Base-by-base conservation (phyloP, 2,797 vertebrate genomes). In the Danio jaintianensis region DNA sequence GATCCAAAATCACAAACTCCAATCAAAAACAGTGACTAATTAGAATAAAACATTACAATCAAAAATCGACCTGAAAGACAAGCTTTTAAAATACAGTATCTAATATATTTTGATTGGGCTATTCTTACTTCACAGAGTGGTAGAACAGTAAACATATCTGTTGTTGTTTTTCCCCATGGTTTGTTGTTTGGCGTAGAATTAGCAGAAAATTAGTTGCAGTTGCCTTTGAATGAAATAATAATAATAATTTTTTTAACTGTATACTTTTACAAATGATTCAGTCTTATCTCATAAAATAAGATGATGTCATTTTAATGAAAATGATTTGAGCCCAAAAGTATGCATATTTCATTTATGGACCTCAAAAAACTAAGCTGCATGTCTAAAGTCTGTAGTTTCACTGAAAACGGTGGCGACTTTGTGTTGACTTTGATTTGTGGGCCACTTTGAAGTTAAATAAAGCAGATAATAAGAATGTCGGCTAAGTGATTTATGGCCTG, bases 391-490 rank as follows among this genome's bases (percentile, higher is more conserved):
- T 68, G 43, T 20, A 11, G 67, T 43, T 79, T 45, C 22, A 29
- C 12, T 71, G 15, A 45, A 63, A 79, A 47, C 48, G 11, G 20
- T 15, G 4, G 68, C 12, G 78, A 72, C 68, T 61, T 79, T 62
- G 36, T 52, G 42, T 79, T 62, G 77, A 79, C 77, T 79, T 79
- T 80, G 78, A 81, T 78, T 69, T 81, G 79, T 77, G 56, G 36
- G 61, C 68, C 61, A 71, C 55, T 68, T 63, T 71, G 29, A 70
- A 47, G 73, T 61, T 70, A 82, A 70, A 82, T 82, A 64, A 83
- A 80, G 64, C 82, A 76, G 66, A 83, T 53, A 70, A 56, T 75
- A 68, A 38, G 47, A 13, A 77, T 67, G 66, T 79, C 62, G 53
- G 38, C 67, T 48, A 43, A 22, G 50, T 72, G 72, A 76, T 76